These are phyloP conservation scores for Copidosoma aretas DNA, from an alignment of 2,888 invertebrate genomes.

Conservation along the genomic window DNA sequence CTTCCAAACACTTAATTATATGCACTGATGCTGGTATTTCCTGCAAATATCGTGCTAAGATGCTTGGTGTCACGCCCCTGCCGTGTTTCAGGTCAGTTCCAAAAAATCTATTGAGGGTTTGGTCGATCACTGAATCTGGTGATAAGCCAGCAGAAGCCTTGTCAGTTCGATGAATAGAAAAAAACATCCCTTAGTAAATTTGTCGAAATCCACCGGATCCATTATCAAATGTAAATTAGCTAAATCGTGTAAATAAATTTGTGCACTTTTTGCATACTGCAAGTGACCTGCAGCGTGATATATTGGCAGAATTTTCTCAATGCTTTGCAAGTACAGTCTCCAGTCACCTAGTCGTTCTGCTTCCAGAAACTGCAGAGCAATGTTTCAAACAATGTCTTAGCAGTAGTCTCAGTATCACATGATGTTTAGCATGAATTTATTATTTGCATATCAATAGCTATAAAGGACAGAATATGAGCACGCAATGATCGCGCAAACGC, in stretches of 20 bases:
- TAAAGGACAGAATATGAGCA: neutral
- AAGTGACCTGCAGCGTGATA: constrained; percentile 52
- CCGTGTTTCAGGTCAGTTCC: constrained; percentile 3
- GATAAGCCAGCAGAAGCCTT: neutral
- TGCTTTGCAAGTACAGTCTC: constrained; percentile 43
- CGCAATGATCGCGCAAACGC: neutral
- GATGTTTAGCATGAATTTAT: constrained; percentile 12
- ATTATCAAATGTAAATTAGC: constrained; percentile 15
- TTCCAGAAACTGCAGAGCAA: constrained; percentile 45
- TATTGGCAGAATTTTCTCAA: constrained; percentile 45
- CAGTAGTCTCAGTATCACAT: too few relatives aligned
- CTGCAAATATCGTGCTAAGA: constrained; percentile 25
- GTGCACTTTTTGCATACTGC: constrained; percentile 47
- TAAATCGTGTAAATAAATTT: constrained; percentile 52
- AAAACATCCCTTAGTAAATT: neutral
- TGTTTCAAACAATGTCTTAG: too few relatives aligned
- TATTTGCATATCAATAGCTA: neutral
- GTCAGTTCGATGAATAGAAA: neutral
- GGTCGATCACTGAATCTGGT: neutral
- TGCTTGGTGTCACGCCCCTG: constrained; percentile 9
- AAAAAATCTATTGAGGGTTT: constrained; percentile 6
- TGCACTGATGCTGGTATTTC: constrained; percentile 36
- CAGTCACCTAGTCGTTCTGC: constrained; percentile 46
- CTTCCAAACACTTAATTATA: constrained; percentile 38
- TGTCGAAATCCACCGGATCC: constrained; percentile 16